A percentile compares a stretch with the other conserved stretches of the same genome.
phyloP scores from a whole-genome alignment of 2,888 invertebrate genomes.

The Rotaria socialis region DNA sequence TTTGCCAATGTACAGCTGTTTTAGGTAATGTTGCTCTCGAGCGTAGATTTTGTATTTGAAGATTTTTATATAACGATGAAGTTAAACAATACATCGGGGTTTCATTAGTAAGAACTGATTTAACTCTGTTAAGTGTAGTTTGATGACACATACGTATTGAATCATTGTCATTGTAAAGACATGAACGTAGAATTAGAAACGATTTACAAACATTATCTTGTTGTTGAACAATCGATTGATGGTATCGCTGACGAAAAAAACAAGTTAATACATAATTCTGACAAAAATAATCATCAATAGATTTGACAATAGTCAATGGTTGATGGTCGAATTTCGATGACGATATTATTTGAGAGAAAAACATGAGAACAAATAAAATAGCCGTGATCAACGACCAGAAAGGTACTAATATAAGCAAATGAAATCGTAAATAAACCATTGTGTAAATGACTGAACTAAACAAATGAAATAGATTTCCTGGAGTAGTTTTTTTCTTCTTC shows the following conservation, averaged over 20 bases:
- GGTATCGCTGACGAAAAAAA: neutral
- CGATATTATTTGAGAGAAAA: neutral
- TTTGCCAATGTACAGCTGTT: neutral
- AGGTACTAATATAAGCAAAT: neutral
- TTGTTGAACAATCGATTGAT: neutral
- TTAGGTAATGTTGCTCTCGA: neutral
- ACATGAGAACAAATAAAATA: too few relatives aligned
- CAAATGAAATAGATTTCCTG: too few relatives aligned
- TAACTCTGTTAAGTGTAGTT: neutral
- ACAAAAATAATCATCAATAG: neutral
- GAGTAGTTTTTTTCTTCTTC: too few relatives aligned
- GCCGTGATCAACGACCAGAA: neutral
- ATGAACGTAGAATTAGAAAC: neutral
- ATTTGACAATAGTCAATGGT: neutral
- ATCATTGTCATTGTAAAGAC: neutral
- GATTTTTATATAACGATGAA: neutral
- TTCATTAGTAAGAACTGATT: neutral
- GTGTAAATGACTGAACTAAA: neutral
- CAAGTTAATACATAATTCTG: neutral
- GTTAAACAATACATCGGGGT: neutral
- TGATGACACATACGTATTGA: neutral
- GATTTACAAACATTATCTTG: neutral
- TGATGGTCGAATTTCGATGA: neutral
- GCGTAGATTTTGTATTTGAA: neutral
- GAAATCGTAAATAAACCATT: neutral